Evolutionary conservation across 1,140 invertebrate species (phyloP), one percentile per base, ranked within the genome.

Genomic region (Streblospio benedicti): DNA sequence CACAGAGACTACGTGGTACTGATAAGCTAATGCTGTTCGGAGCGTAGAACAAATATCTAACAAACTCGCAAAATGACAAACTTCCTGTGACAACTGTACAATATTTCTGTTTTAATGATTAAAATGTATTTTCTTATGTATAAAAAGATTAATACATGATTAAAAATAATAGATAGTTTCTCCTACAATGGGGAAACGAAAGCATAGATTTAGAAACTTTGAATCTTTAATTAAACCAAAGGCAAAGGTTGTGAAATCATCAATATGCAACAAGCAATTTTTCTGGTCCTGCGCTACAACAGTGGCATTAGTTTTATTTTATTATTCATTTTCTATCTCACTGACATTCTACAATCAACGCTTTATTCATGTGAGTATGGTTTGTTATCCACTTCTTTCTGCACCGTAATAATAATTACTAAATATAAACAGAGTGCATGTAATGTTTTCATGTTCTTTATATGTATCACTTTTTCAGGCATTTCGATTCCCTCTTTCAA

Each of bases 301-400:
- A 25, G 31, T 67, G 20, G 41, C 63, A 1, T 69, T 79, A 35
- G 74, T 95, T 62, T 73, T 86, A 5, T 72, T 88, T 27, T 96
- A 95, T 76, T 93, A 93, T 74, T 79, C 85, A 12, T 82, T 93
- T 55, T 95, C 92, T 9, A 91, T 97, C 67, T 85, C 89, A 52
- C 81, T 97, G n/a, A 96, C 91, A 16, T 96, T 96, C 80, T 97
- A 94, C 74, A 91, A 96, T 74, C 85, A 91, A 83, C 89, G 88
- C 84, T 84, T 95, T 61, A 83, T 91, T 63, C 86, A 87, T 79
- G 90, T 92, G 78, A 81, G 80, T 74, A 59, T 45, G 44, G 12
- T 33, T 56, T 45, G 25, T 61, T 2, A 59, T 57, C n/a, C 54
- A 59, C 16, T 59, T 71, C 18, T 50, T 66, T 43, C 18, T 67